Conservation (phyloP, 2,797 vertebrate genomes). For the Cryptoblepharus egeriae region DNA sequence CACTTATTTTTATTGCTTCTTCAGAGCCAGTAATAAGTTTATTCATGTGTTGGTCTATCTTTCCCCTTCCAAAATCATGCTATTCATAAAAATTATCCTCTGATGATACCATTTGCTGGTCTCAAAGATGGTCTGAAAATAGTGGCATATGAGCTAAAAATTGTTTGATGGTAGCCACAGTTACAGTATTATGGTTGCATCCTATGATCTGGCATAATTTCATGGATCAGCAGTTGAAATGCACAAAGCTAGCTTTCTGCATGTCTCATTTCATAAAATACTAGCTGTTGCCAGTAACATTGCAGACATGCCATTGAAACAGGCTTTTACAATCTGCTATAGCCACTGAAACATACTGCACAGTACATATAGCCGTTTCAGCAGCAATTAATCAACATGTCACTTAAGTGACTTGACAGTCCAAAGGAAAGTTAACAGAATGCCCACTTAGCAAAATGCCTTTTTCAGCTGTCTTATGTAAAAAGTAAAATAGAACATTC, state of each 20-base stretch:
- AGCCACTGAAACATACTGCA: conserved; percentile 10
- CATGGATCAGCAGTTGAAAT: background rate
- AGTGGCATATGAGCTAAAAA: background rate
- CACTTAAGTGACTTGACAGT: conserved; percentile 28
- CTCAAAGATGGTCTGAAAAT: background rate
- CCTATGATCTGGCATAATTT: background rate
- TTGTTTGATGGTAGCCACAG: background rate
- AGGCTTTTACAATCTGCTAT: background rate
- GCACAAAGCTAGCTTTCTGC: background rate
- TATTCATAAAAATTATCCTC: background rate
- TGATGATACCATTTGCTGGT: background rate
- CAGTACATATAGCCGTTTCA: conserved; percentile 13
- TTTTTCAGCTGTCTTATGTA: background rate
- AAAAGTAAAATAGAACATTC: background rate
- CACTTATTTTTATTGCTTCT: background rate
- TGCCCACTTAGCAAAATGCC: background rate
- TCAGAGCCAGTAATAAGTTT: background rate
- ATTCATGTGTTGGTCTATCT: background rate
- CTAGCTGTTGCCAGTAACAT: conserved; percentile 8
- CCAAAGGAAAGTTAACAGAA: conserved; percentile 8
- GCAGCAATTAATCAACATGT: conserved; percentile 39
- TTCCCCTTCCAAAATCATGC: background rate
- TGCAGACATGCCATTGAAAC: background rate
- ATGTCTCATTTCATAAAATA: background rate
- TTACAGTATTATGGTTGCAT: background rate